Base-by-base conservation (phyloP, 1,140 invertebrate genomes). In the Drosophila ficusphila region DNA sequence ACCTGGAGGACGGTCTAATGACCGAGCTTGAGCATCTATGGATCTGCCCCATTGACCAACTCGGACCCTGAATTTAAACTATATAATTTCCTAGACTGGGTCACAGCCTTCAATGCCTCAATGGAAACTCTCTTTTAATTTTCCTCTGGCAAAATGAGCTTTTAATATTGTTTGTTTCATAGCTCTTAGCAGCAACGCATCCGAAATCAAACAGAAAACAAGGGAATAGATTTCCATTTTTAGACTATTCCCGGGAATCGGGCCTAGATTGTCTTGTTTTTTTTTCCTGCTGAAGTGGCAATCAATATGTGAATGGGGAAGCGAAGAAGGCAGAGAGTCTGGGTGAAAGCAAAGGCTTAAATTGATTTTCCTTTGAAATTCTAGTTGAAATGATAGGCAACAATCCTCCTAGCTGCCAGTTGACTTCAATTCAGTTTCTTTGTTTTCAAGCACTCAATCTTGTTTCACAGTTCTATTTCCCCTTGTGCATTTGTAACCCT, bases 291-390 rank as follows among this genome's bases (percentile, higher is more conserved):
- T 44, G 4, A 49, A 76, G 58, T 67, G 79, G 44, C 79, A 83
- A 79, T 85, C 79, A 83, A 85, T 79, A 54, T 49, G 21, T 54
- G 56, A n/a, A 56, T 33, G 18, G 25, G 18, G 12, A 16, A 19
- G 25, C 4, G 14, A 11, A 51, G 44, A 31, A 16, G 36, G 8
- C 5, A 23, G 18, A 19, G 8, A 27, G 33, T 19, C n/a, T 51
- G 31, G 16, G 31, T 23, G 44, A 21, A 25, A 44, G 39, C 27
- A 71, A 73, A 74, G 70, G 49, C 70, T 74, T 74, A 86, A 86
- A 86, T 86, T 81, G 81, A 86, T 88, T 76, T 75, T 51, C 27
- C 62, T 88, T 81, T 88, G 73, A 69, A 74, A 85, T 73, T 70
- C 64, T 64, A 73, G 46, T 44, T 44, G 57, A 62, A 70, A 72